Evolutionary conservation across 2,888 invertebrate genomes (phyloP), one percentile per base, ranked within the genome.

Genomic region (Quadroppia sp.): DNA sequence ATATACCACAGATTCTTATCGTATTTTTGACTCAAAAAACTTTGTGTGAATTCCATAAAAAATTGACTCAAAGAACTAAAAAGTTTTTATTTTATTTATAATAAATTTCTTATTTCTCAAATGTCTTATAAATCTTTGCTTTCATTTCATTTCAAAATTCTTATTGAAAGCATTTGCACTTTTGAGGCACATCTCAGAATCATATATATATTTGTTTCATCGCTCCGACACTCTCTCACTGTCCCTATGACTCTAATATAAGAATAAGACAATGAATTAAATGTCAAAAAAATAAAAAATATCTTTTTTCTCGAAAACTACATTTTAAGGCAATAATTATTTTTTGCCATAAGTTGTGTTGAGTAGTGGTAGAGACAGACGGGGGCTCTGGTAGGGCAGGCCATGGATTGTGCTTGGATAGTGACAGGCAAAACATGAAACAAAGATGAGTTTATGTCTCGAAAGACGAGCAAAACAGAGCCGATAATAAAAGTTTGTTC

Each of bases 241-340:
- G 56, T 56, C 13, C 28, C 28, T 23, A 11, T 28, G 9, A 56
- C n/a, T 28, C 2, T 9, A 1, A 11, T 23, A 11, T 4, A 11
- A 61, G 1, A 30, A 23, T 6, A 67, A 67, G 23, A 67, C 67
- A 67, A 67, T 67, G 67, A 67, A 67, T 67, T 67, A 67, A 42
- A 42, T 17, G 28, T 53, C 20, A 13, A 59, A 25, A 59, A 59
- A 9, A 67, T 4, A 23, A 20, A 40, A 67, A 20, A 61, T 32
- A n/a, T 61, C 32, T 61, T 30, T 32, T 61, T 40, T 7, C 42
- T 2, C 4, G 32, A 64, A 36, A 67, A 67, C 36, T 4, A 25
- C 9, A 67, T 32, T 67, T 42, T 42, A n/a, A 67, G n/a, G 36
- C 23, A 42, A 67, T 67, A 67, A 67, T 67, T 67, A 67, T 67